Evolutionary conservation across 2,113 vertebrate genomes (phyloP).

Genomic region (Columba livia): DNA sequence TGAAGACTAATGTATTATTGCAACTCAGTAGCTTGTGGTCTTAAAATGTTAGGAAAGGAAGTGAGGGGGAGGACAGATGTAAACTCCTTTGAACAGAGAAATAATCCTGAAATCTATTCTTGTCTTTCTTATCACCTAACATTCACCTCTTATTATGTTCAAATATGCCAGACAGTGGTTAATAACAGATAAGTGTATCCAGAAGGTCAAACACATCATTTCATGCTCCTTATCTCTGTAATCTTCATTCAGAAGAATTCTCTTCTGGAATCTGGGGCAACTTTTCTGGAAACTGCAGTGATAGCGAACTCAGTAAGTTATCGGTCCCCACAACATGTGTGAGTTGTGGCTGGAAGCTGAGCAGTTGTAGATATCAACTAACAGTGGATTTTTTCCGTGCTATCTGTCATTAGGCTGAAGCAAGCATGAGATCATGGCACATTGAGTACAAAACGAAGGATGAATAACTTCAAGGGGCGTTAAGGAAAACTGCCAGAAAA

Average conservation of each 20-base stretch:
- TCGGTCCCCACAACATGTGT: background rate
- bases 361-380: background rate
- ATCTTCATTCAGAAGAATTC: slow-evolving; percentile 49
- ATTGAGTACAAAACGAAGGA: background rate
- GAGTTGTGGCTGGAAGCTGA: slow-evolving; percentile 36
- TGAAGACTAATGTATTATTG: background rate
- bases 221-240: slow-evolving; percentile 39
- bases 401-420: slow-evolving; percentile 18
- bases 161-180: slow-evolving; percentile 48
- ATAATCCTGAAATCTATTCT: slow-evolving; percentile 53
- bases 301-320: background rate
- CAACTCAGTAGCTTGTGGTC: background rate
- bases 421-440: background rate
- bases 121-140: slow-evolving; percentile 20
- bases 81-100: slow-evolving; percentile 36
- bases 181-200: slow-evolving; percentile 39
- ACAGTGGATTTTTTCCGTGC: background rate
- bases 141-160: slow-evolving; percentile 55
- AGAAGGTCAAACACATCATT: slow-evolving; percentile 20
- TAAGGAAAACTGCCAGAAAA: slow-evolving; percentile 22
- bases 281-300: background rate
- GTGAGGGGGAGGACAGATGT: background rate
- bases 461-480: slow-evolving; percentile 5
- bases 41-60: slow-evolving; percentile 4
- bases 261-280: slow-evolving; percentile 32